Percentiles rank a stretch among this genome's conserved stretches.
These are phyloP conservation scores for Arctocebus calabarensis DNA, from an alignment of 2,797 vertebrate species.

Conservation along the genomic window DNA sequence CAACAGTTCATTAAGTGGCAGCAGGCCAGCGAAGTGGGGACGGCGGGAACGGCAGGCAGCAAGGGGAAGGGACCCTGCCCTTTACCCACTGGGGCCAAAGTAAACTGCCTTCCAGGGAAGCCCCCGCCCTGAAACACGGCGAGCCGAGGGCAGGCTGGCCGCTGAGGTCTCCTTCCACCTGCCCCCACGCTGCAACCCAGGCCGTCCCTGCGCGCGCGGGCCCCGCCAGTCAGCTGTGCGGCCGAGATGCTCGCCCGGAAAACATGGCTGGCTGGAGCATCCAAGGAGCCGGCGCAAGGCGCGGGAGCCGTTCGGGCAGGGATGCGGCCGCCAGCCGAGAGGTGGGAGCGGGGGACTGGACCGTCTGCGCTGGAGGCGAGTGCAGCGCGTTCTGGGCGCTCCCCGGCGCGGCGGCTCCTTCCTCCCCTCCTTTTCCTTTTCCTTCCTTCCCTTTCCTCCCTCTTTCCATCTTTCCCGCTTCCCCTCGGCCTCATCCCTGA, in stretches of 20 bases:
- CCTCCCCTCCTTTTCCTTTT: too few species aligned
- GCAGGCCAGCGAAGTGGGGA: constrained; percentile 78
- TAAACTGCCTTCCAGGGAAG: constrained; percentile 39
- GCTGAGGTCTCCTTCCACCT: background rate
- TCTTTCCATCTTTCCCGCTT: background rate
- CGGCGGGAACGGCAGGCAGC: background rate
- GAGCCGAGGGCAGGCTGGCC: background rate
- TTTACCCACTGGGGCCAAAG: background rate
- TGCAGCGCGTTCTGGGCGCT: constrained; percentile 65
- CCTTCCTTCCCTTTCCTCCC: background rate
- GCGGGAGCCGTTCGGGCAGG: constrained; percentile 45
- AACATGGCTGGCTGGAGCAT: constrained; percentile 89
- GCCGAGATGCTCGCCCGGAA: constrained; percentile 81
- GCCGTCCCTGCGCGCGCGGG: constrained; percentile 40
- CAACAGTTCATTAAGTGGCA: constrained; percentile 83
- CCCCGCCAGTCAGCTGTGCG: background rate
- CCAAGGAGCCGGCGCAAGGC: constrained; percentile 82
- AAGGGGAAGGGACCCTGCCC: constrained; percentile 25
- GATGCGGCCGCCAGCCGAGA: background rate
- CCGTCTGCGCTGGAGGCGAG: background rate
- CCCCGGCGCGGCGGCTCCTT: constrained; percentile 42
- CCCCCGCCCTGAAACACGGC: background rate
- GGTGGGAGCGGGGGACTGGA: constrained; percentile 35
- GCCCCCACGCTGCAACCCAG: constrained; percentile 54
- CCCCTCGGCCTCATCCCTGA: background rate